Conservation (phyloP, 1,140 invertebrate genomes). For the Drosophila navojoa region DNA sequence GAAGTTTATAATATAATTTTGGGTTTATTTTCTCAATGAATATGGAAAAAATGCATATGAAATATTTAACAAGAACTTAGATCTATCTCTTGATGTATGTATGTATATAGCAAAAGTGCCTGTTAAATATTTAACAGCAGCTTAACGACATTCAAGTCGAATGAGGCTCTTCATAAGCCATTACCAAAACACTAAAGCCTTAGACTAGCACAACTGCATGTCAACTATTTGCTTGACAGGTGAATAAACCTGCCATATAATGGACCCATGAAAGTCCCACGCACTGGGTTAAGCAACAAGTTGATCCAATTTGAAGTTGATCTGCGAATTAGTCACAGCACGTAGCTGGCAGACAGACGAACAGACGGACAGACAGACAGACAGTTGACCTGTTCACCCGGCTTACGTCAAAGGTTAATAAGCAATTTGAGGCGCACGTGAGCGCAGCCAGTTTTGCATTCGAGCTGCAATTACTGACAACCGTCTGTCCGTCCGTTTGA, state of each 20-base stretch:
- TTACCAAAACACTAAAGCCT: not conserved
- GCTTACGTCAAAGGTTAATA: conserved; percentile 44
- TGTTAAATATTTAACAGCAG: not conserved
- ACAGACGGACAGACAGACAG: not conserved
- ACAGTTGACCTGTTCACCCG: conserved; percentile 36
- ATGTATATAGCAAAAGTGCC: not conserved
- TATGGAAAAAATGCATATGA: not conserved
- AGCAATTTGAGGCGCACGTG: conserved; percentile 48
- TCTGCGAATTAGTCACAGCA: conserved; percentile 34
- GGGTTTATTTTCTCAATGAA: too few relatives aligned
- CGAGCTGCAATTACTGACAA: conserved; percentile 25
- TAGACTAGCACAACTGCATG: not conserved
- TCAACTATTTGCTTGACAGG: not conserved
- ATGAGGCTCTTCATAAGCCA: too few relatives aligned
- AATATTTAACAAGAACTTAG: not conserved
- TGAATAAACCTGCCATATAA: not conserved
- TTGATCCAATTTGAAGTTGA: conserved; percentile 27
- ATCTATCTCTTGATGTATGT: too few relatives aligned
- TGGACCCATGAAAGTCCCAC: too few relatives aligned
- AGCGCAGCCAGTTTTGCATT: conserved; percentile 36
- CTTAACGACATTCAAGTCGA: too few relatives aligned
- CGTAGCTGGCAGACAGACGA: conserved; percentile 8
- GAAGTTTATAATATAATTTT: too few relatives aligned
- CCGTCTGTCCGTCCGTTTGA: too few relatives aligned
- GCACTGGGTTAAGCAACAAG: not conserved